Conservation (phyloP, 2,113 vertebrate species). For the Camelus bactrianus region DNA sequence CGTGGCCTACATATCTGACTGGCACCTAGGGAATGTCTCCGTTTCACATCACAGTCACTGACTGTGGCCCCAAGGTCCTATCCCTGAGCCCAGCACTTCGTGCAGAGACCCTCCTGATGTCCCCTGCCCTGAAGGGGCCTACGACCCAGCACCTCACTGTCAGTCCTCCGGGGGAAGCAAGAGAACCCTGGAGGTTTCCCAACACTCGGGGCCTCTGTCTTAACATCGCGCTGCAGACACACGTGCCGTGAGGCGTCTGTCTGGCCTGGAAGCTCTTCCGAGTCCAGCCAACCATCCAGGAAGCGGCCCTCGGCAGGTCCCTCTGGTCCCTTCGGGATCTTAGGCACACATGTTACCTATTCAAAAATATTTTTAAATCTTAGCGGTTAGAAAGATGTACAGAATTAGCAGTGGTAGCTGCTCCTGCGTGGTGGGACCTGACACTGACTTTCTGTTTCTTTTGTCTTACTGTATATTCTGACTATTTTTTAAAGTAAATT, state of each 20-base stretch:
- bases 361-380: neutral
- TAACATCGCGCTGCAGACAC: neutral
- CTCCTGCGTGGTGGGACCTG: neutral
- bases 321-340: neutral
- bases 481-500: neutral
- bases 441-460: neutral
- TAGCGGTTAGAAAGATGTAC: neutral
- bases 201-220: neutral
- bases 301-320: neutral
- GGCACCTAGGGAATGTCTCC: neutral
- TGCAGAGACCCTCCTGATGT: fast-evolving
- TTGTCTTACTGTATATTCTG: neutral
- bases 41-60: neutral
- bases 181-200: neutral
- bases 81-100: no score
- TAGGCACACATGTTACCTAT: neutral
- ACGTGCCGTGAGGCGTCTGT: neutral
- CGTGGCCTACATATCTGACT: neutral
- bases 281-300: neutral
- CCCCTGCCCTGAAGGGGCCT: neutral
- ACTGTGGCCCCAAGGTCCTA: fast-evolving
- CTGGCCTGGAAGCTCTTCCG: neutral
- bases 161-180: neutral
- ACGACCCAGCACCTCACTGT: neutral
- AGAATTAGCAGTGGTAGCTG: neutral